phyloP scores from a whole-genome alignment of 2,797 vertebrate species.

The Rhinatrema bivittatum region DNA sequence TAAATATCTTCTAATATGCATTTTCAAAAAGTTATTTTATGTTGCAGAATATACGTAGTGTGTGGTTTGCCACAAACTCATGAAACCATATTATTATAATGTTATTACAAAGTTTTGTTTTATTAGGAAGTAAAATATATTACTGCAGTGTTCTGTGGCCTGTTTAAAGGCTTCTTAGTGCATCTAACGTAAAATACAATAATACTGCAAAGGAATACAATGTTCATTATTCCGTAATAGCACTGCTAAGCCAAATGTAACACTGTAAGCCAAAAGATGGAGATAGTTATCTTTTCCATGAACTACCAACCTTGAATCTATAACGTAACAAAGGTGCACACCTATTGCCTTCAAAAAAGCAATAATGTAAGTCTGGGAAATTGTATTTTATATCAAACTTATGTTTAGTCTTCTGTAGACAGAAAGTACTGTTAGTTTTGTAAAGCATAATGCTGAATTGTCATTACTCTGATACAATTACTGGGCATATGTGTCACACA shows the following conservation, averaged over 20 bases:
- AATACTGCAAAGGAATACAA: slow-evolving; percentile 32
- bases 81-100: slow-evolving; percentile 50
- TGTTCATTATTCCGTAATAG: slow-evolving; percentile 28
- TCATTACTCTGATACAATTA: no score
- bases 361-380: no score
- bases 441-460: no score
- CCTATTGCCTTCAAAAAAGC: no score
- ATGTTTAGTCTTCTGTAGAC: no score
- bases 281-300: no score
- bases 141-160: slow-evolving; percentile 62
- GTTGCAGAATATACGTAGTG: slow-evolving; percentile 36
- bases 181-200: slow-evolving; percentile 58
- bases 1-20: slow-evolving; percentile 46
- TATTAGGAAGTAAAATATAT: slow-evolving; percentile 54
- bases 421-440: no score
- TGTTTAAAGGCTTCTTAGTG: slow-evolving; percentile 64
- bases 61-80: slow-evolving; percentile 44
- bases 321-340: no score
- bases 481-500: no score
- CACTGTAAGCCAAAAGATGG: no score
- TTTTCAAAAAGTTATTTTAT: slow-evolving; percentile 49
- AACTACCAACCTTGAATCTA: no score
- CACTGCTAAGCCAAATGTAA: slow-evolving; percentile 10
- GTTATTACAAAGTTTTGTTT: slow-evolving; percentile 44
- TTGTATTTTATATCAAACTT: no score